These are phyloP conservation scores for Erythrocebus patas DNA, from an alignment of 2,113 vertebrate genomes.

Conservation along the genomic window DNA sequence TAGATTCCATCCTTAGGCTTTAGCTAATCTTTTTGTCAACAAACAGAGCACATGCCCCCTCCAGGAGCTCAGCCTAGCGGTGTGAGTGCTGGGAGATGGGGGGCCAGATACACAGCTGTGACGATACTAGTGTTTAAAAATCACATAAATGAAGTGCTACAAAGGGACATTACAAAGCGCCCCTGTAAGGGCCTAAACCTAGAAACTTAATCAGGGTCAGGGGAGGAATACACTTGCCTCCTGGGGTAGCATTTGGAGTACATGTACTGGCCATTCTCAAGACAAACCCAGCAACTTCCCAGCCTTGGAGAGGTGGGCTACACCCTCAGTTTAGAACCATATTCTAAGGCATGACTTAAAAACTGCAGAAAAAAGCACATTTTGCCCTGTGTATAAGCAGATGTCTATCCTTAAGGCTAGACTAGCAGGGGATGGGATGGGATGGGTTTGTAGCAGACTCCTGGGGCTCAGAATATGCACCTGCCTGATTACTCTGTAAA, in stretches of 20 bases:
- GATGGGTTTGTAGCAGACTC: background rate
- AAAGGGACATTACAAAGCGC: background rate
- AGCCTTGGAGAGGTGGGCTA: conserved; percentile 1
- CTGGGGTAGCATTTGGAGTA: background rate
- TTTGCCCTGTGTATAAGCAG: conserved; percentile 37
- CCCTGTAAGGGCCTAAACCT: background rate
- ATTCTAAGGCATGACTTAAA: conserved; percentile 20
- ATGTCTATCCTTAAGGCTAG: conserved; percentile 33
- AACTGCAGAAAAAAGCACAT: conserved; percentile 27
- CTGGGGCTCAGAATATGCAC: background rate
- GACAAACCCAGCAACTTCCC: background rate
- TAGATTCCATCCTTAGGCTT: background rate
- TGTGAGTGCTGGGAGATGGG: background rate
- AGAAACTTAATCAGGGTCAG: rapidly evolving
- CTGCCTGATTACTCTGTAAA: background rate
- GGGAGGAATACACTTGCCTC: background rate
- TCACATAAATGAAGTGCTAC: rapidly evolving
- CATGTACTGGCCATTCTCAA: conserved; percentile 9
- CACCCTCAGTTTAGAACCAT: background rate
- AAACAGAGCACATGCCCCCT: background rate
- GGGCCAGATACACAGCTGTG: background rate
- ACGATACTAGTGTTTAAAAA: background rate
- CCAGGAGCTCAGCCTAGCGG: background rate
- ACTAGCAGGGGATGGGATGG: background rate
- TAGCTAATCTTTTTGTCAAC: background rate